Evolutionary conservation across 2,797 vertebrate species (phyloP), one percentile per base, ranked within the genome.

Genomic region (Lepilemur ruficaudatus): DNA sequence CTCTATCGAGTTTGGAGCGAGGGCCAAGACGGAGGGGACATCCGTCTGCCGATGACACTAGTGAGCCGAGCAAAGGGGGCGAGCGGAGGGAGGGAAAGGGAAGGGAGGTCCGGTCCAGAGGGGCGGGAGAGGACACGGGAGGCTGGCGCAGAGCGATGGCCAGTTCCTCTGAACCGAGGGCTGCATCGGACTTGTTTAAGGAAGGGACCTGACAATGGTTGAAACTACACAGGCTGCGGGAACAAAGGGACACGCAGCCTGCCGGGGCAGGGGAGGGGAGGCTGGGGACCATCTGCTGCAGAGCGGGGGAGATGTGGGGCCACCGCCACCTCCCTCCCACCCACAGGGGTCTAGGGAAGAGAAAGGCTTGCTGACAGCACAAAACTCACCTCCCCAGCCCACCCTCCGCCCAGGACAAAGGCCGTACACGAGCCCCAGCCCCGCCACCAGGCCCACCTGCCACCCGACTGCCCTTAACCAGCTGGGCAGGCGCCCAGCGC

Each of bases 371-470:
- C 73, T 87, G 90, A 96, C 96, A 95, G 97, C 98, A 97, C 97
- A 98, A 98, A 98, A 98, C 97, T 80, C 95, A 97, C 98, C 98
- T 98, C 97, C 97, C 97, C 38, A 73, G 95, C 97, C 97, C 48
- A 30, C 69, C 86, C 43, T 70, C 30, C 0, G 20, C 65, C 38
- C 0, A 46, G 82, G 85, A 98, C 97, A 97, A 98, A 98, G 91
- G 97, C 97, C 81, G 23, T 76, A 78, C 72, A 0, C 0, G 5
- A 97, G 98, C 94, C 9, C 0, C 15, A 9, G 67, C 52, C 61
- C 5, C 48, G 95, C 97, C 98, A 98, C 98, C 95, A 92, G 95
- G 90, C 97, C 97, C 98, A 98, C 98, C 98, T 98, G 98, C 98
- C 98, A 96, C 97, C 97, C 91, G 75, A 91, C 97, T 88, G 65